These are phyloP conservation scores for Pollenia angustigena DNA, from an alignment of 2,888 invertebrate genomes.

Conservation along the genomic window DNA sequence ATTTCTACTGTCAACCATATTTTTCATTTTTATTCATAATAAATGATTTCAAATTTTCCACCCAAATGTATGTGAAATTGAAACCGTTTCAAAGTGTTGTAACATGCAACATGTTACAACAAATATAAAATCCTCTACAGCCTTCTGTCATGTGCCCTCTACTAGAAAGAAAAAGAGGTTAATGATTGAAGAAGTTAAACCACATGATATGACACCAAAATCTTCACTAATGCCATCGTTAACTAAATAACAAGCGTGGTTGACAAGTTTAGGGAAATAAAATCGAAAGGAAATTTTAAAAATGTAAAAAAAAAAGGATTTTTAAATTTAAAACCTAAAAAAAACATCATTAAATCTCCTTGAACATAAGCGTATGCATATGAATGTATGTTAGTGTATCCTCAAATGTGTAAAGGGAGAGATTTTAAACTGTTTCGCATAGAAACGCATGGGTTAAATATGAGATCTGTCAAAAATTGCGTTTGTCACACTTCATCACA, in stretches of 20 bases:
- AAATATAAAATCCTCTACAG: conserved; percentile 27
- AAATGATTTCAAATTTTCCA: conserved; percentile 65
- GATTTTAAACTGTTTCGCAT: conserved; percentile 33
- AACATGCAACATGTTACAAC: conserved; percentile 69
- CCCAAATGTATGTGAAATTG: conserved; percentile 47
- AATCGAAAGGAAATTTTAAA: conserved; percentile 39
- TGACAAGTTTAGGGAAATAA: conserved; percentile 24
- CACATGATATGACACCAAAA: conserved; percentile 76
- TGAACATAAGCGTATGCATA: conserved; percentile 60
- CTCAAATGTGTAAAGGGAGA: conserved; percentile 37
- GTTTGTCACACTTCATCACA: conserved; percentile 78
- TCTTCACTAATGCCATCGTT: conserved; percentile 69
- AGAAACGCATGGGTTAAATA: conserved; percentile 64
- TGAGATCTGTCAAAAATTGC: conserved; percentile 75
- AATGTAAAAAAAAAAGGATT: conserved; percentile 52
- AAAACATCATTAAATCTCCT: conserved; percentile 68
- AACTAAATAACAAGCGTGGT: conserved; percentile 64
- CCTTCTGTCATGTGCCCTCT: conserved; percentile 20
- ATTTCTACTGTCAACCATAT: conserved; percentile 29
- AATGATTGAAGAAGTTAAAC: conserved; percentile 79
- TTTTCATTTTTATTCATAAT: conserved; percentile 50
- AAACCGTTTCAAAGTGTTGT: conserved; percentile 42
- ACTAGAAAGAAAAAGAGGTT: conserved; percentile 66
- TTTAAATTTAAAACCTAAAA: conserved; percentile 71
- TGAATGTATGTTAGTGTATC: conserved; percentile 8